phyloP scores from a whole-genome alignment of 2,113 vertebrate genomes.

The Poecilia latipinna region DNA sequence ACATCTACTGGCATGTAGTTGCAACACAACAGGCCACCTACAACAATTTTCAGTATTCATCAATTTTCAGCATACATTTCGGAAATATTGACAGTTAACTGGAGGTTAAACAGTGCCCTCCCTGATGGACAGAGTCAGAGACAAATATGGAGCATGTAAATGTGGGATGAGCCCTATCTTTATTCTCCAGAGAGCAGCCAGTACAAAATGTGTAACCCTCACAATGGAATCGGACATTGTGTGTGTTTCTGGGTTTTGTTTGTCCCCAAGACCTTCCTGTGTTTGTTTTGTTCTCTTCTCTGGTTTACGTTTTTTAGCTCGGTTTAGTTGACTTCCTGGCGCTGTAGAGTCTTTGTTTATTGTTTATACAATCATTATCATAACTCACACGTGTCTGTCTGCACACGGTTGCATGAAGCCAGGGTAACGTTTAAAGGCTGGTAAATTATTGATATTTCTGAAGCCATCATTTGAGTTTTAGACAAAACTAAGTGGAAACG shows the following conservation, averaged over 20 bases:
- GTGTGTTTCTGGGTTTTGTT: not conserved
- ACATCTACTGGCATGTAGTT: slow-evolving; percentile 17
- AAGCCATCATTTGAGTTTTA: not conserved
- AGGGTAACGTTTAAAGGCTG: no score
- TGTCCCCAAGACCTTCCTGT: not conserved
- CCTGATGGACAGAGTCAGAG: slow-evolving; percentile 21
- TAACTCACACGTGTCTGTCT: not conserved
- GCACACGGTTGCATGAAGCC: not conserved
- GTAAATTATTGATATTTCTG: not conserved
- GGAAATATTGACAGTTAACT: slow-evolving; percentile 5
- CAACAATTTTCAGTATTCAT: not conserved
- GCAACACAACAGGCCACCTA: slow-evolving; percentile 4
- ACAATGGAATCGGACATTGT: not conserved
- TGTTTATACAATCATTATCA: not conserved
- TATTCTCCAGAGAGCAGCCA: not conserved
- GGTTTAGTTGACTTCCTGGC: not conserved
- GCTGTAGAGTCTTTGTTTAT: not conserved
- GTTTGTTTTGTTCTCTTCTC: not conserved
- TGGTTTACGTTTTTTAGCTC: not conserved
- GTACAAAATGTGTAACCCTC: not conserved
- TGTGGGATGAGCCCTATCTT: no score
- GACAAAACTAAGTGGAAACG: not conserved
- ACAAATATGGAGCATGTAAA: slow-evolving; percentile 6
- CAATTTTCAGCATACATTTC: slow-evolving; percentile 17
- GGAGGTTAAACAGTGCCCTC: slow-evolving; percentile 28